Evolutionary conservation across 2,888 invertebrate genomes (phyloP), one percentile per base, ranked within the genome.

Genomic region (Baronia brevicornis): DNA sequence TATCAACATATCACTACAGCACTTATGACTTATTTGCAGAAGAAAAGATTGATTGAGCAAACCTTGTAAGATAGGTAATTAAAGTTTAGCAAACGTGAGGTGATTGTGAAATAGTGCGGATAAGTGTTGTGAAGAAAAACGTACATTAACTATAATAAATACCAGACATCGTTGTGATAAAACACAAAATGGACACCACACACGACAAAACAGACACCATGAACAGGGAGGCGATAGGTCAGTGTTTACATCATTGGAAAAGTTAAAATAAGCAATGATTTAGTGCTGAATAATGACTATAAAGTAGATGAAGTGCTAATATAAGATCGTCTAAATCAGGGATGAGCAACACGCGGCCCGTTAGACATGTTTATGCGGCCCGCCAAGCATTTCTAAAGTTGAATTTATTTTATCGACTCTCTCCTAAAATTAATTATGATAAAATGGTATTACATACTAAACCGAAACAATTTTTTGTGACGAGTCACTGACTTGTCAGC

Each of bases 211-310:
- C 36, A 31, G 67, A 71, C 54, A 69, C 67, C 53, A 62, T 80
- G 72, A 67, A 66, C 39, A 51, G 60, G 46, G 80, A 79, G 51
- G 79, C 78, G 36, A 68, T 82, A 80, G 82, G 82, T 82, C 72
- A 78, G 80, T 80, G 60, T 36, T 41, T 20, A 39, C 9, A 20
- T 7, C 9, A 13, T 14, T 30, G 17, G 7, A 22, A 10, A 21
- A 26, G 20, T 22, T 37, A 28, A 39, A 40, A 41, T 50, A 43
- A 43, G 46, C 49, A 43, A 40, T 43, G 44, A 44, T 40, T 39
- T 19, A n/a, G n/a, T n/a, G n/a, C n/a, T n/a, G 10, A 8, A 24
- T 18, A 8, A 6, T 9, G 8, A 27, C 12, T 8, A 13, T 8
- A 5, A 15, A 26, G n/a, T n/a, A n/a, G n/a, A n/a, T n/a, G n/a